phyloP scores from a whole-genome alignment of 2,797 vertebrate genomes.

The Scarus forsteni region DNA sequence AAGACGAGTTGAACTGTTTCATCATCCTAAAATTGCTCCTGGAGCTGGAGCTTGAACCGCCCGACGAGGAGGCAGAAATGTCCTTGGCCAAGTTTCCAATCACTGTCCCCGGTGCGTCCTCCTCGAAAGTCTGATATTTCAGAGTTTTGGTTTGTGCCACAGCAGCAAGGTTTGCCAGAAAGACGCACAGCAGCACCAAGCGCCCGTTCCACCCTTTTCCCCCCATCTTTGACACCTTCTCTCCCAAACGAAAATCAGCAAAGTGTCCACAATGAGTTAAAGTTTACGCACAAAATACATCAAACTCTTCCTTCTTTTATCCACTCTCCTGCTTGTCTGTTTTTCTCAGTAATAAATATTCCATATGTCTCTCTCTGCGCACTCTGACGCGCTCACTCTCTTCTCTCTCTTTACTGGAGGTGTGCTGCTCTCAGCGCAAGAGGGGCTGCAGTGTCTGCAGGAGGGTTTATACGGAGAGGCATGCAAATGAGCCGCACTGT shows the following conservation, averaged over 20 bases:
- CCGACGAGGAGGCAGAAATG: conserved; percentile 76
- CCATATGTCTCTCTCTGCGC: conserved; percentile 71
- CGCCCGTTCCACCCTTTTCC: conserved; percentile 66
- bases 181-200: conserved; percentile 67
- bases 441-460: conserved; percentile 82
- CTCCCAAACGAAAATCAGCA: conserved; percentile 48
- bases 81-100: conserved; percentile 96
- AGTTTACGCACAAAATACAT: conserved; percentile 39
- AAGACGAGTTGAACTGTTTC: conserved; percentile 94
- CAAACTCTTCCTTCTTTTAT: conserved; percentile 21
- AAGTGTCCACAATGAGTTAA: conserved; percentile 52
- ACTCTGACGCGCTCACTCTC: conserved; percentile 62
- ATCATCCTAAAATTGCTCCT: conserved; percentile 91
- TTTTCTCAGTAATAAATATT: conserved; percentile 57
- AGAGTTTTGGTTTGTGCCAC: conserved; percentile 87
- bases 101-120: conserved; percentile 93
- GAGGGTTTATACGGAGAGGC: conserved; percentile 88
- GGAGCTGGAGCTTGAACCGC: conserved; percentile 50
- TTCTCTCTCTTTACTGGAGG: conserved; percentile 56
- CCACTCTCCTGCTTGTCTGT: conserved; percentile 24
- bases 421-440: conserved; percentile 75
- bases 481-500: conserved; percentile 92
- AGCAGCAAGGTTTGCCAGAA: conserved; percentile 64
- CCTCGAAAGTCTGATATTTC: conserved; percentile 94
- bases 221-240: conserved; percentile 68